A percentile compares a stretch with the other conserved stretches of the same genome.
phyloP scores from a whole-genome alignment of 2,888 invertebrate species.

The Ennomos erosarius region DNA sequence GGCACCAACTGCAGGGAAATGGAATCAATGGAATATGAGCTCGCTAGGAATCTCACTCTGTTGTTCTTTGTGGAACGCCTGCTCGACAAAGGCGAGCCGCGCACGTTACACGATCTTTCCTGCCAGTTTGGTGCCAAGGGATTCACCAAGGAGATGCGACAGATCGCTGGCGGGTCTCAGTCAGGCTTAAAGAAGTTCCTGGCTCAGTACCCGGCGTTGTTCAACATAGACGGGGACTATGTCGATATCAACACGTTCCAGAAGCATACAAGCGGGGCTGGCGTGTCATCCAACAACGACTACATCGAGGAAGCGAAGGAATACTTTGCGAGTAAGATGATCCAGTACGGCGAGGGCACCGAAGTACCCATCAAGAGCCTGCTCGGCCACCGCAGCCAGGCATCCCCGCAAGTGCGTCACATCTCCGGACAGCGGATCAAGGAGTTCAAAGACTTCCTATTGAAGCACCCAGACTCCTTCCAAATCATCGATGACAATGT shows the following conservation, averaged over 20 bases:
- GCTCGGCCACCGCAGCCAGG: conserved; percentile 97
- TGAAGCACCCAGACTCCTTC: conserved; percentile 94
- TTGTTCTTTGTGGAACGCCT: conserved; percentile 99
- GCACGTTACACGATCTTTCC: conserved; percentile 98
- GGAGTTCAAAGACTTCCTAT: conserved; percentile 96
- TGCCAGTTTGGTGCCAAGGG: conserved; percentile 99
- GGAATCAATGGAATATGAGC: conserved; percentile 97
- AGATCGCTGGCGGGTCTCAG: conserved; percentile 97
- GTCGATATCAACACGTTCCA: conserved; percentile 94
- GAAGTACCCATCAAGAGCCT: conserved; percentile 99
- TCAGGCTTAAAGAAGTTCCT: conserved; percentile 98
- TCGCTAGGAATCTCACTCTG: conserved; percentile 97
- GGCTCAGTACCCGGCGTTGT: conserved; percentile 97
- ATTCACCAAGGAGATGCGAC: conserved; percentile 99
- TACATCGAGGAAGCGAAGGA: conserved; percentile 98
- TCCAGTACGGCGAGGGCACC: conserved; percentile 97
- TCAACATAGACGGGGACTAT: conserved; percentile 97
- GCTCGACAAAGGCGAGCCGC: conserved; percentile 97
- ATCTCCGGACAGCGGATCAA: conserved; percentile 97
- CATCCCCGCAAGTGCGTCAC: conserved; percentile 98
- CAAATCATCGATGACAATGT: conserved; percentile 94
- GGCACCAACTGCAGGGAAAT: conserved; percentile 87
- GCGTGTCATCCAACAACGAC: conserved; percentile 90
- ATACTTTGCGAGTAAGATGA: conserved; percentile 97
- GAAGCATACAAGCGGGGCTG: conserved; percentile 84